Base-by-base conservation (phyloP, 92 coral and sea anemone genomes). In the Metridium senile region DNA sequence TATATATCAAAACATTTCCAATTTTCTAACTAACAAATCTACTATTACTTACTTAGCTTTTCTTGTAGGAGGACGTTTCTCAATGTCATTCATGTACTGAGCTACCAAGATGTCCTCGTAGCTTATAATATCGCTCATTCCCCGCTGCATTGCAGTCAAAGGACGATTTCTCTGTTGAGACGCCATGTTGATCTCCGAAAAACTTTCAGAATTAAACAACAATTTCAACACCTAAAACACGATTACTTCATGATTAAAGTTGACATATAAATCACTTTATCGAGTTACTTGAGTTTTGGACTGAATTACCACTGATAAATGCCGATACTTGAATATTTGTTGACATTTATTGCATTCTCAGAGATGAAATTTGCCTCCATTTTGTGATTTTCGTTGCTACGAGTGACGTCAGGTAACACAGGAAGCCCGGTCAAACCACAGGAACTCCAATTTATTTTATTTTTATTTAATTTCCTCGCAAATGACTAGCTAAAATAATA, bases 31-130 rank as follows among this genome's bases (percentile, higher is more conserved):
- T n/a, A n/a, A n/a, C n/a, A n/a, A n/a, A n/a, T n/a, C n/a, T n/a
- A n/a, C n/a, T n/a, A 11, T 25, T 68, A 47, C 93, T 47, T 64
- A 89, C 97, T 80, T 90, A 63, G 81, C 83, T 33, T 80, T 85
- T 13, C 75, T 78, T 10, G 76, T 73, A 58, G 97, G 95, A 1
- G 90, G 86, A 32, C 66, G 39, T 58, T 79, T 81, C 63, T 86
- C 89, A 52, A 91, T 82, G 68, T 90, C 85, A 26, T 83, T 88
- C 93, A 91, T 91, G 79, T 91, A 87, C 74, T 93, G 97, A 33
- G 97, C 93, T 20, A 91, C 79, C 56, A 93, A 46, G 39, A 91
- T 72, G 61, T 93, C 97, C 77, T 91, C 98, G 49, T 93, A 84
- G 53, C 92, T 91, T 16, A 91, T 91, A 29, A 76, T 74, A 20